Percentiles rank a stretch among this genome's conserved stretches.
Evolutionary conservation across 2,797 vertebrate genomes (phyloP).

Genomic region (Megaceryle alcyon): DNA sequence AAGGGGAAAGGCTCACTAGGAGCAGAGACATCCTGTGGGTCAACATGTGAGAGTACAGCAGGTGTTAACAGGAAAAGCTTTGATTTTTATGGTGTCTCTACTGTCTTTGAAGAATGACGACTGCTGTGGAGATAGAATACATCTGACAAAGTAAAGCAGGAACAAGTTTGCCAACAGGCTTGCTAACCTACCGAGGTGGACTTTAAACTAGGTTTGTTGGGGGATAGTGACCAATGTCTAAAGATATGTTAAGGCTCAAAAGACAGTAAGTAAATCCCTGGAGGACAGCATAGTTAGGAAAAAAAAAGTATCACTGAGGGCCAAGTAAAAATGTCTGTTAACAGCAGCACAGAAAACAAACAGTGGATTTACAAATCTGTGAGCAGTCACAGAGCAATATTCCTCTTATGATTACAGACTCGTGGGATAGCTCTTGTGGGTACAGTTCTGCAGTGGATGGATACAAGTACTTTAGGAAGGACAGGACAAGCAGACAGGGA

Average conservation of each 20-base stretch:
- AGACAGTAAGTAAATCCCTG: background rate
- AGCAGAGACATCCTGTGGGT: background rate
- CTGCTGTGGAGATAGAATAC: background rate
- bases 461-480: background rate
- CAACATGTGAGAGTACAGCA: background rate
- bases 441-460: background rate
- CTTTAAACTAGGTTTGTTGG: background rate
- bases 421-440: background rate
- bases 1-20: background rate
- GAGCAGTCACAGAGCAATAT: background rate
- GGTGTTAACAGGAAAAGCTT: background rate
- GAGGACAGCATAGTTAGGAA: background rate
- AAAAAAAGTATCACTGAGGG: background rate
- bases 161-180: background rate
- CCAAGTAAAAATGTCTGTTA: background rate
- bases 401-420: background rate
- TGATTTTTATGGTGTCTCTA: background rate
- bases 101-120: background rate
- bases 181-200: background rate
- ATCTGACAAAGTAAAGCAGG: background rate
- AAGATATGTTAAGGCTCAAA: background rate
- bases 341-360: background rate
- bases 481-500: background rate
- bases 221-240: background rate
- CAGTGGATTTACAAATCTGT: background rate